phyloP scores from a whole-genome alignment of 2,797 vertebrate species.

The Sylvilagus floridanus region DNA sequence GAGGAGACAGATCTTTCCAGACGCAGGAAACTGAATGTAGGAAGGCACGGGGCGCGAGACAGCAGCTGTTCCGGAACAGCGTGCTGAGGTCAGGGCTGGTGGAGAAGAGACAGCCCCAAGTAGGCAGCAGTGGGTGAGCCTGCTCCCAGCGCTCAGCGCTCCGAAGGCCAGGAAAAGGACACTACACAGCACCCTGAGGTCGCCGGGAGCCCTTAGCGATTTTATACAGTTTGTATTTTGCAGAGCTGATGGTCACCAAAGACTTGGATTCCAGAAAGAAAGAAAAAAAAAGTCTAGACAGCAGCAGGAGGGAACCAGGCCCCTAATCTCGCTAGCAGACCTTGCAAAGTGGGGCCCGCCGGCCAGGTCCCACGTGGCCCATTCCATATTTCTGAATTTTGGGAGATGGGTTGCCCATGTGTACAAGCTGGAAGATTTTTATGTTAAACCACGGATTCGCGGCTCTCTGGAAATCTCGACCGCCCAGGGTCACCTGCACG shows the following conservation, averaged over 20 bases:
- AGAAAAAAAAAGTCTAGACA: not conserved
- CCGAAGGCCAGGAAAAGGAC: not conserved
- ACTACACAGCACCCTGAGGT: not conserved
- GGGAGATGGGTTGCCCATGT: not conserved
- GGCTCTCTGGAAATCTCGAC: constrained; percentile 27
- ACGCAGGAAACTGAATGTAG: not conserved
- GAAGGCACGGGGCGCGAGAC: not conserved
- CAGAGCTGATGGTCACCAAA: not conserved
- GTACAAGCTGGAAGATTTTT: not conserved
- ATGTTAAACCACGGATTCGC: not conserved
- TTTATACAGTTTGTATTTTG: not conserved
- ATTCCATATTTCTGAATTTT: not conserved
- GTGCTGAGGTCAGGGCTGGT: not conserved
- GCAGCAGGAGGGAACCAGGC: not conserved
- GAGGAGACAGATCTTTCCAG: not conserved
- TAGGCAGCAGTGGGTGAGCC: too few relatives aligned
- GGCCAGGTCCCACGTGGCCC: not conserved
- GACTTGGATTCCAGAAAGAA: constrained; percentile 21
- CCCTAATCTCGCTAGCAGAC: not conserved
- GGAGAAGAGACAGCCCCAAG: not conserved
- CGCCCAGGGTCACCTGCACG: too few relatives aligned
- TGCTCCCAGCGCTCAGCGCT: not conserved
- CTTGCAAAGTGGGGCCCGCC: not conserved
- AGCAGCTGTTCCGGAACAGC: not conserved
- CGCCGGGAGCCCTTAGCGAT: not conserved